These are phyloP conservation scores for Brachionus paranguensis DNA, from an alignment of 1,140 invertebrate genomes.

Conservation along the genomic window DNA sequence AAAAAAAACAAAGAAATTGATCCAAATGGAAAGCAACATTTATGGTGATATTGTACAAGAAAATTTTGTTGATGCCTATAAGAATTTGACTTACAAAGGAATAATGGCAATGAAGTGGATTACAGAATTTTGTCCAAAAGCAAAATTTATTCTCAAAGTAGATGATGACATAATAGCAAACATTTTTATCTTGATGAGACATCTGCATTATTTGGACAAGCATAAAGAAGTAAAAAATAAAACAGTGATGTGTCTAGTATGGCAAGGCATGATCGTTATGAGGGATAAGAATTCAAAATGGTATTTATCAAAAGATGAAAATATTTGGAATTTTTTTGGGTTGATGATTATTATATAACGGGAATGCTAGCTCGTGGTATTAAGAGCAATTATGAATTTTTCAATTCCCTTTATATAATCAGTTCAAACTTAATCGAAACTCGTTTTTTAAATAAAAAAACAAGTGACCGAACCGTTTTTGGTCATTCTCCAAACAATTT, in stretches of 20 bases:
- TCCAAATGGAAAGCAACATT: constrained; percentile 61
- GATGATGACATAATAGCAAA: constrained; percentile 56
- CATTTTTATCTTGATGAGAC: constrained; percentile 34
- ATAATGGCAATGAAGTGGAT: constrained; percentile 76
- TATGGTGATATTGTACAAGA: constrained; percentile 50
- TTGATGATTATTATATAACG: constrained; percentile 59
- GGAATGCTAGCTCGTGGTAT: constrained; percentile 52
- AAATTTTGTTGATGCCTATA: constrained; percentile 69
- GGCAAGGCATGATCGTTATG: constrained; percentile 48
- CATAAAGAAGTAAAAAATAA: neutral
- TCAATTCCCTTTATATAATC: constrained; percentile 14
- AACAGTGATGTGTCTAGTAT: constrained; percentile 49
- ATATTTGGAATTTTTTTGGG: constrained; percentile 56
- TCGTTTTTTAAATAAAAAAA: neutral
- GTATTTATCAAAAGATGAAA: constrained; percentile 44
- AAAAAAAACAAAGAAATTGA: constrained; percentile 49
- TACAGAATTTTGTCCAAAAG: constrained; percentile 60
- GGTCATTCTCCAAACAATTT: constrained; percentile 30
- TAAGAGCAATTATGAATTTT: constrained; percentile 25
- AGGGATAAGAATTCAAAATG: constrained; percentile 55
- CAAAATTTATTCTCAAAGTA: constrained; percentile 70
- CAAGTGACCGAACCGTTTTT: neutral
- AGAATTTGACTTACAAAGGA: constrained; percentile 78
- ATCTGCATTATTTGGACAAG: neutral
- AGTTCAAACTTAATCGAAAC: neutral